Evolutionary conservation across 2,797 vertebrate genomes (phyloP).

Genomic region (Siniperca undulata): DNA sequence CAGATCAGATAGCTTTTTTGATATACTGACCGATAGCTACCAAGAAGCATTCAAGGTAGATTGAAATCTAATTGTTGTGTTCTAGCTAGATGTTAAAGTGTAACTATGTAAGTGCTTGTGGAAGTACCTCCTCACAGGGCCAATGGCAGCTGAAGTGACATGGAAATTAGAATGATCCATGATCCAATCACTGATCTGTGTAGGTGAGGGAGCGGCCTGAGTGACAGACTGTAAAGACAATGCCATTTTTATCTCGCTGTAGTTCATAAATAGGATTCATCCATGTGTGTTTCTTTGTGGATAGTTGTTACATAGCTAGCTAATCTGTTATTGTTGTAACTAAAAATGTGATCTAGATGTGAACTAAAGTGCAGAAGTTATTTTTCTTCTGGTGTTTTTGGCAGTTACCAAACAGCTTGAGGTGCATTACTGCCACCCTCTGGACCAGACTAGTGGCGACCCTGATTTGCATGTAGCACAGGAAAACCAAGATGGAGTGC

Average conservation of each 20-base stretch:
- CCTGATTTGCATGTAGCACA: neutral
- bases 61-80: neutral
- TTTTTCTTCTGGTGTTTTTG: neutral
- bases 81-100: neutral
- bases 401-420: neutral
- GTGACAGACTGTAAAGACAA: neutral
- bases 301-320: neutral
- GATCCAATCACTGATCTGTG: neutral
- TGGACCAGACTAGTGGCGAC: neutral
- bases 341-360: no score
- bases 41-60: constrained; percentile 5
- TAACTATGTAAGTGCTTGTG: neutral
- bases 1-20: neutral
- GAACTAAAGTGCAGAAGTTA: neutral
- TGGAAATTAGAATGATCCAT: neutral
- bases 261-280: neutral
- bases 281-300: neutral
- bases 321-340: neutral
- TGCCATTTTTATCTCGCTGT: neutral
- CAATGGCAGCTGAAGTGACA: neutral
- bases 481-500: neutral
- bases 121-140: neutral
- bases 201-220: neutral
- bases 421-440: no score
- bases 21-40: neutral